phyloP scores from a whole-genome alignment of 2,888 invertebrate species.

The Criorhina ranunculi region DNA sequence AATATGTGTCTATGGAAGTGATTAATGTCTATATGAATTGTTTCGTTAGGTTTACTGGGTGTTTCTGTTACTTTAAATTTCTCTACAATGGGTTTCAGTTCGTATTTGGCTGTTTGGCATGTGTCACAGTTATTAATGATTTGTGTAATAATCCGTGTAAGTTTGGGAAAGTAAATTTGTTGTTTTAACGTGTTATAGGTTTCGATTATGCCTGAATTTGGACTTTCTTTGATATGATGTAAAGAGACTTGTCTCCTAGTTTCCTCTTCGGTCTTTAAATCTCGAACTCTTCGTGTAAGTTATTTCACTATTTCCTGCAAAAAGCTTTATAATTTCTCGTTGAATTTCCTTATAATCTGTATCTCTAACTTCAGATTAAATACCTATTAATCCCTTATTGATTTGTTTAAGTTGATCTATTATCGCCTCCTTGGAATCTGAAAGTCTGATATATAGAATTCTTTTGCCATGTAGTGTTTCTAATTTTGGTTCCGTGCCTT shows the following conservation, averaged over 20 bases:
- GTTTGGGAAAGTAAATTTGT: conserved; percentile 32
- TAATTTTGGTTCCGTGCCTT: too few species aligned
- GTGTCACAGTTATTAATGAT: conserved; percentile 31
- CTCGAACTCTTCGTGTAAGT: conserved; percentile 21
- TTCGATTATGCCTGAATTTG: conserved; percentile 32
- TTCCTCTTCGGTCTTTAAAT: conserved; percentile 21
- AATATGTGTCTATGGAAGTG: conserved; percentile 33
- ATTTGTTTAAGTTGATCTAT: too few species aligned
- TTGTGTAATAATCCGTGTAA: conserved; percentile 33
- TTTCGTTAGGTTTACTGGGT: conserved; percentile 25
- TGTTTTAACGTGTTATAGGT: not conserved
- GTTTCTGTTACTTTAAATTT: conserved; percentile 7
- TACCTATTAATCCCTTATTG: too few species aligned
- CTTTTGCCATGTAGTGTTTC: too few species aligned
- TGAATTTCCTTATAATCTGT: too few species aligned
- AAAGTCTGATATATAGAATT: too few species aligned
- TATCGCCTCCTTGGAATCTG: too few species aligned
- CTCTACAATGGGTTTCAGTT: conserved; percentile 1
- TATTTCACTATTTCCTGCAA: too few species aligned
- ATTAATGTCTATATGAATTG: conserved; percentile 32
- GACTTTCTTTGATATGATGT: conserved; percentile 27
- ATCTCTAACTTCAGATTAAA: too few species aligned
- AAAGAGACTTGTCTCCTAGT: conserved; percentile 24
- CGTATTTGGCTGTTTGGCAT: conserved; percentile 25
- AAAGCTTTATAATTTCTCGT: too few species aligned